Conservation (phyloP, 2,888 invertebrate species). For the Electrophaes corylata region DNA sequence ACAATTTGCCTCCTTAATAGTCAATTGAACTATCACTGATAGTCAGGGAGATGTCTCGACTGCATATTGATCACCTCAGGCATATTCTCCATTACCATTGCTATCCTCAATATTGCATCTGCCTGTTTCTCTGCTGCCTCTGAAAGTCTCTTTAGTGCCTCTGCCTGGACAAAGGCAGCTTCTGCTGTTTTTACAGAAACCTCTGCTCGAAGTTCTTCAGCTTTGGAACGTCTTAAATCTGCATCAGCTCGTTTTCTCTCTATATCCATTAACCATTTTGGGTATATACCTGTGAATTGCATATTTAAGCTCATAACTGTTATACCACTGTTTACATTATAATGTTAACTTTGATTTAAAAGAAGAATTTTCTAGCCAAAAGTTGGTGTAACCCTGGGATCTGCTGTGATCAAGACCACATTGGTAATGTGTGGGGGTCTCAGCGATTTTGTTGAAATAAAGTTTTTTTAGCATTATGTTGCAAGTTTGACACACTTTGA, state of each 20-base stretch:
- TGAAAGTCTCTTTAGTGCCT: slow-evolving; percentile 59
- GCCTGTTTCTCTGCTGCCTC: slow-evolving; percentile 63
- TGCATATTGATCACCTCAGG: slow-evolving; percentile 37
- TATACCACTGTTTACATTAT: too few species aligned
- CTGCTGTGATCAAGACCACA: neutral
- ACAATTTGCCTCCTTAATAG: neutral
- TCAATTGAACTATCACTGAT: slow-evolving; percentile 4
- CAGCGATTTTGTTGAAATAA: too few species aligned
- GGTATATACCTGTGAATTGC: slow-evolving; percentile 59
- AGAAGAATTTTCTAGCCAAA: too few species aligned
- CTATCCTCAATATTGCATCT: slow-evolving; percentile 62
- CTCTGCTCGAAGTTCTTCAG: slow-evolving; percentile 56
- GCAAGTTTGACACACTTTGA: too few species aligned
- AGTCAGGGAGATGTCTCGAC: slow-evolving; percentile 19
- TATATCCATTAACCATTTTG: slow-evolving; percentile 68
- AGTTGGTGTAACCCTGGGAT: too few species aligned
- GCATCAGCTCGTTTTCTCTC: slow-evolving; percentile 68
- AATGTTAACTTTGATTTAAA: too few species aligned
- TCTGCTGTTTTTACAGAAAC: slow-evolving; percentile 58
- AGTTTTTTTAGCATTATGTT: too few species aligned
- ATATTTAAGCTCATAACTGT: too few species aligned
- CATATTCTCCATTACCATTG: slow-evolving; percentile 51
- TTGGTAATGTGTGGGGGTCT: neutral
- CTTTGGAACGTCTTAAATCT: slow-evolving; percentile 61
- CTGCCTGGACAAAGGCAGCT: slow-evolving; percentile 60